Conservation (phyloP, 2,113 vertebrate genomes). For the Canis aureus region DNA sequence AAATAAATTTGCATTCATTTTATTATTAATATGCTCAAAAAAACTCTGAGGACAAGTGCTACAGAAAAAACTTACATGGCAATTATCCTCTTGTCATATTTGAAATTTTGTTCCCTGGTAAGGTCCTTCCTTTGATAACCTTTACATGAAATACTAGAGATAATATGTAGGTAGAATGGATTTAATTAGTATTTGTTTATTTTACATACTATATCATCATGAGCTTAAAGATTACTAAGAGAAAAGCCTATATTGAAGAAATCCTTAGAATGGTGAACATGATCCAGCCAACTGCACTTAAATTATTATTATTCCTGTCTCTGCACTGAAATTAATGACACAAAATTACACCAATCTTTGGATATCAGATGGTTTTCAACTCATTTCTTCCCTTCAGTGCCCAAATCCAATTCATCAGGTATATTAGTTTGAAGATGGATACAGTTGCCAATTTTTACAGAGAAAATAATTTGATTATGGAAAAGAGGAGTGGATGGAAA, state of each 20-base stretch:
- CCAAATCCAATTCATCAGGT: background rate
- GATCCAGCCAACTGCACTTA: background rate
- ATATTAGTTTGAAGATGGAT: background rate
- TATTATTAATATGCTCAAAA: conserved; percentile 25
- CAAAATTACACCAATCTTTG: background rate
- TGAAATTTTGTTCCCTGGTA: conserved; percentile 11
- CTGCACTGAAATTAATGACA: background rate
- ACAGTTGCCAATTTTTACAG: background rate
- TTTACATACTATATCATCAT: background rate
- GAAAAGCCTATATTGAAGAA: background rate
- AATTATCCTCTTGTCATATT: background rate
- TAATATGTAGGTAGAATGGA: background rate
- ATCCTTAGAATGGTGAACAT: background rate
- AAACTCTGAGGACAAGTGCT: background rate
- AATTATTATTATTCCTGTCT: background rate
- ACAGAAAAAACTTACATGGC: background rate
- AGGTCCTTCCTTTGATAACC: background rate
- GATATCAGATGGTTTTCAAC: background rate
- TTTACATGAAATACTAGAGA: background rate
- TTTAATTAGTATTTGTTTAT: background rate
- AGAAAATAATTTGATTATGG: conserved; percentile 52
- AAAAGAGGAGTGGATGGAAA: conserved; percentile 13
- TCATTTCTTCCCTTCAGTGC: background rate
- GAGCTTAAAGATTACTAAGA: background rate
- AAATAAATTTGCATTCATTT: conserved; percentile 24